These are phyloP conservation scores for Atethmia centrago DNA, from an alignment of 2,888 invertebrate species.

Conservation along the genomic window DNA sequence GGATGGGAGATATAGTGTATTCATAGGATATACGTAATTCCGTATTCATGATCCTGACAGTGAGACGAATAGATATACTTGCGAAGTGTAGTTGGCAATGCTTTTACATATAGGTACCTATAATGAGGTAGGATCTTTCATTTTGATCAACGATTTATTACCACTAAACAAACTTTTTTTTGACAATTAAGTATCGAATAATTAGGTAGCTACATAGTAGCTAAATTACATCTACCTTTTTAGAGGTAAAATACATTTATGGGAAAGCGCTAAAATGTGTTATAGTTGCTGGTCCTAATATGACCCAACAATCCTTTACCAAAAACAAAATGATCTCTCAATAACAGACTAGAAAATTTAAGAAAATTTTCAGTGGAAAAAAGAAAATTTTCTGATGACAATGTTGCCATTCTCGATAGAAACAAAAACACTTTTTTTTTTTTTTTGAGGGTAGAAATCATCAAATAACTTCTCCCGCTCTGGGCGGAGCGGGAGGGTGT, in stretches of 20 bases:
- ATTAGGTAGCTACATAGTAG: neutral
- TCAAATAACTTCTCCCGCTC: too few species aligned
- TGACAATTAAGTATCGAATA: neutral
- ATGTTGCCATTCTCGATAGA: neutral
- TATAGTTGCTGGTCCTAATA: neutral
- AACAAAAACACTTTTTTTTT: too few species aligned
- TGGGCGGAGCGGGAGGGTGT: too few species aligned
- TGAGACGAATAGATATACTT: conserved; percentile 28
- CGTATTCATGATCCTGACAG: conserved; percentile 31
- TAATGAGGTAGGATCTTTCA: neutral
- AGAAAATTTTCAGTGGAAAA: neutral
- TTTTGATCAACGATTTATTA: conserved; percentile 16
- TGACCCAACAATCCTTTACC: too few species aligned
- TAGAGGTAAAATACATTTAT: neutral
- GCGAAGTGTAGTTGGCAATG: conserved; percentile 19
- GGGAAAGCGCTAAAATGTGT: neutral
- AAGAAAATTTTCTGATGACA: neutral
- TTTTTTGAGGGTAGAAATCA: too few species aligned
- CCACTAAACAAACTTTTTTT: neutral
- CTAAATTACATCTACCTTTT: neutral
- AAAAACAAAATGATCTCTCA: too few species aligned
- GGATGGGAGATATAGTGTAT: conserved; percentile 27
- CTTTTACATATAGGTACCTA: conserved; percentile 6
- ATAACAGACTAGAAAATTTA: neutral
- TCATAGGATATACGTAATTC: conserved; percentile 35